Percentiles rank a stretch among this genome's conserved stretches.
phyloP scores from a whole-genome alignment of 2,888 invertebrate species.

The Lottia gigantea region DNA sequence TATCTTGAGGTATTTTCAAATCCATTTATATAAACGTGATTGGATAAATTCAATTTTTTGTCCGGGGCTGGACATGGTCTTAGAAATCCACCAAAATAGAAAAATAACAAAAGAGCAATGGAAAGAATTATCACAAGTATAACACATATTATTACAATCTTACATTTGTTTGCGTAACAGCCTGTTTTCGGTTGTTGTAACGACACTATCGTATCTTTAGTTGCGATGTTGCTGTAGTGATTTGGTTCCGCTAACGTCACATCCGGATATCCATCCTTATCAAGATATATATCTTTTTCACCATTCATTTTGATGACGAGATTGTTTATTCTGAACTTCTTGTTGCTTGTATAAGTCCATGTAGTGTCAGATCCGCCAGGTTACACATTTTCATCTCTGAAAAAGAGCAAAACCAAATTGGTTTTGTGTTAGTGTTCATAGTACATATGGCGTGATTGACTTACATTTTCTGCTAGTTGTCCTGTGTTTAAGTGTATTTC shows the following conservation, averaged over 20 bases:
- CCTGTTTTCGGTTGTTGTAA: constrained; percentile 33
- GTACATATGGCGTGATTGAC: no score
- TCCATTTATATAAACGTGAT: constrained; percentile 10
- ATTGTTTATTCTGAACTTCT: not conserved
- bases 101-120: constrained; percentile 38
- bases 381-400: no score
- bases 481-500: no score
- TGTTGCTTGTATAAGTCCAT: not conserved
- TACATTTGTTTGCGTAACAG: constrained; percentile 41
- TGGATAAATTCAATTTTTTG: constrained; percentile 1
- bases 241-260: constrained; percentile 33
- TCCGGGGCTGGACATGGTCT: constrained; percentile 4
- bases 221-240: constrained; percentile 17
- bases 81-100: constrained; percentile 27
- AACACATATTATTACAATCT: constrained; percentile 35
- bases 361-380: not conserved
- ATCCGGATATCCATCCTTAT: constrained; percentile 29
- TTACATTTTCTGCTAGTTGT: no score
- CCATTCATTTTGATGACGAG: constrained; percentile 10
- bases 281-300: not conserved
- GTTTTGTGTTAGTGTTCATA: no score
- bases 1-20: not conserved
- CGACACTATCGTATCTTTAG: constrained; percentile 39
- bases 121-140: constrained; percentile 36
- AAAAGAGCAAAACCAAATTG: no score